Conservation (phyloP, 2,888 invertebrate species). For the Synergus gifuensis region DNA sequence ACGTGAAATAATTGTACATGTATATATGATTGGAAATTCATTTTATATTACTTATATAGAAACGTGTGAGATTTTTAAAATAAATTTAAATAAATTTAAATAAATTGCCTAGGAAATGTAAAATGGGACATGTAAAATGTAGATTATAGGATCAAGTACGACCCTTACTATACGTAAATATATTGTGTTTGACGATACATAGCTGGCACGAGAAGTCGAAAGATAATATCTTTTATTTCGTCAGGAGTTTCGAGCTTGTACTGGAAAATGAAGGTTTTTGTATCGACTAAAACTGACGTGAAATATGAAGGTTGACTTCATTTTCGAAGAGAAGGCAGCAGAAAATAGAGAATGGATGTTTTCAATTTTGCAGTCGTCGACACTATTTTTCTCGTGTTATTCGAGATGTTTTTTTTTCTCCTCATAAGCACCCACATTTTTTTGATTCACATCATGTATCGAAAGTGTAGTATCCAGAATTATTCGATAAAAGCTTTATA, state of each 20-base stretch:
- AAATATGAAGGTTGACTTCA: conserved; percentile 40
- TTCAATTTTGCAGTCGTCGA: conserved; percentile 41
- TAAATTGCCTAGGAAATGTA: not conserved
- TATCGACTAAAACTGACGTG: conserved; percentile 41
- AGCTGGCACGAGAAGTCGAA: conserved; percentile 2
- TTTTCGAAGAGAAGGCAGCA: conserved; percentile 34
- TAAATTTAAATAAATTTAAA: not conserved
- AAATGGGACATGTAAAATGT: not conserved
- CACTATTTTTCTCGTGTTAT: conserved; percentile 27
- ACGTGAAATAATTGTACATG: not conserved
- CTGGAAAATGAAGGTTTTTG: conserved; percentile 40
- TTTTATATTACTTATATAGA: no score
- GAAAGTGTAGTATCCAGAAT: not conserved
- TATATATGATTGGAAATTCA: not conserved
- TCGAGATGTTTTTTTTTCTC: conserved; percentile 16
- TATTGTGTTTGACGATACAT: conserved; percentile 6
- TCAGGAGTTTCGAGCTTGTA: conserved; percentile 27
- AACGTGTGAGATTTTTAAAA: not conserved
- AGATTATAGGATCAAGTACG: not conserved
- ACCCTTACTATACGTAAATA: not conserved
- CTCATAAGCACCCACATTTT: conserved; percentile 1
- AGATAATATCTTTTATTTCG: conserved; percentile 39
- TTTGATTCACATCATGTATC: not conserved
- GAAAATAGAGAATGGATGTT: conserved; percentile 39
- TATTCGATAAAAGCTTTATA: conserved; percentile 3